phyloP scores from a whole-genome alignment of 2,888 invertebrate genomes.

The Auanema sp. region DNA sequence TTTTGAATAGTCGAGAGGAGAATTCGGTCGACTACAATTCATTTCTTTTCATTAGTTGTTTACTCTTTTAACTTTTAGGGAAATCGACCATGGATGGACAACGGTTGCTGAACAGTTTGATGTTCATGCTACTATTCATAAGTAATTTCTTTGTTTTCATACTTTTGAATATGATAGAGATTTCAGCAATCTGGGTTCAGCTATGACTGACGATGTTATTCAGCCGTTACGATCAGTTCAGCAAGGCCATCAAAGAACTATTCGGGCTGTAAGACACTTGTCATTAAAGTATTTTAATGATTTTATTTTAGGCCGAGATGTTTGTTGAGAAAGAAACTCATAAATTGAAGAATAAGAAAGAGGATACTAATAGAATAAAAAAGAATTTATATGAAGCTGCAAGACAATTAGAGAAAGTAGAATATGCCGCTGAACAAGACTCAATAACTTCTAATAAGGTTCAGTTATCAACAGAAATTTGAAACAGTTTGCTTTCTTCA shows the following conservation, averaged over 20 bases:
- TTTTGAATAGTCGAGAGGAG: not conserved
- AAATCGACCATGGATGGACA: slow-evolving; percentile 51
- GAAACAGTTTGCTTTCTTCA: slow-evolving; percentile 11
- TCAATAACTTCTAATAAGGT: slow-evolving; percentile 24
- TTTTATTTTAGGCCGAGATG: slow-evolving; percentile 24
- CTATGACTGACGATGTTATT: slow-evolving; percentile 49
- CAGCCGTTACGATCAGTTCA: slow-evolving; percentile 50
- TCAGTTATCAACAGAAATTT: not conserved
- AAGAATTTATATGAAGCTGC: slow-evolving; percentile 37
- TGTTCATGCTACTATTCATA: slow-evolving; percentile 51
- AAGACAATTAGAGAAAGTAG: slow-evolving; percentile 46
- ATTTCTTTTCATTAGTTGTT: not conserved
- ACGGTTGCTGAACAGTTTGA: slow-evolving; percentile 53
- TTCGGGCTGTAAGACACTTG: slow-evolving; percentile 28
- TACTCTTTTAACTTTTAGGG: slow-evolving; percentile 29
- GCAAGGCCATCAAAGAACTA: slow-evolving; percentile 39
- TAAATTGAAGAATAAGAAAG: slow-evolving; percentile 45
- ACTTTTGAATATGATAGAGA: not conserved
- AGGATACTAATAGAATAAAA: slow-evolving; percentile 40
- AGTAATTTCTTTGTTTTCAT: slow-evolving; percentile 17
- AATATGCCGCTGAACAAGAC: slow-evolving; percentile 31
- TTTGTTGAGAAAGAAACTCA: slow-evolving; percentile 40
- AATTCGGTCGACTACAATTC: not conserved
- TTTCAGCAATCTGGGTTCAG: slow-evolving; percentile 48
- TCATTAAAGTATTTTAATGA: slow-evolving; percentile 1